Evolutionary conservation across 2,113 vertebrate genomes (phyloP).

Genomic region (Hemiscyllium ocellatum): DNA sequence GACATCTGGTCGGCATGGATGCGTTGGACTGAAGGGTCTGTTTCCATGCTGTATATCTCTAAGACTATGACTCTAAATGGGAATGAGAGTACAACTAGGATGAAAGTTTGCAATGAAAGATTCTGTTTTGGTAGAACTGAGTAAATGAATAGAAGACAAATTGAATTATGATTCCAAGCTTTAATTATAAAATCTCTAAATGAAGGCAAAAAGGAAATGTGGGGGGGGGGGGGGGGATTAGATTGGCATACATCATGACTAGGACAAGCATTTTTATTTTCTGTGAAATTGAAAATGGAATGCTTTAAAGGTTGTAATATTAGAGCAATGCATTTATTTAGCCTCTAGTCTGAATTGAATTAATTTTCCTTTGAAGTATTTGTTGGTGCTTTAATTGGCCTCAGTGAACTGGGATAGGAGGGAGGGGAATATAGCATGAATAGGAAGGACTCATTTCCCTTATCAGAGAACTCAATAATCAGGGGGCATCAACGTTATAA

Average conservation of each 20-base stretch:
- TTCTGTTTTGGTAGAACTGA: neutral
- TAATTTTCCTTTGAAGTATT: neutral
- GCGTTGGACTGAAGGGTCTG: too few relatives aligned
- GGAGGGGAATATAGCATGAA: too few relatives aligned
- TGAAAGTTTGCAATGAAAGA: neutral
- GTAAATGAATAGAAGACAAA: neutral
- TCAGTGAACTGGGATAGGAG: neutral
- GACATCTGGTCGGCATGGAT: too few relatives aligned
- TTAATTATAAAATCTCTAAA: neutral
- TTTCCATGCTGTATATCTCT: too few relatives aligned
- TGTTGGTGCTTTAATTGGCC: neutral
- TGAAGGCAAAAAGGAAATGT: neutral
- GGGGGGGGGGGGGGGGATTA: neutral
- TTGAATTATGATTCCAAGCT: neutral
- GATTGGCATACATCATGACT: neutral
- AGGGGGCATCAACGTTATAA: too few relatives aligned
- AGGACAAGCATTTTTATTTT: neutral
- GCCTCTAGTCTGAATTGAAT: neutral
- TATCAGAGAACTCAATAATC: too few relatives aligned
- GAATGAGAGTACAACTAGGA: neutral
- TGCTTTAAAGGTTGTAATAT: neutral
- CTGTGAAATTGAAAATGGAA: neutral
- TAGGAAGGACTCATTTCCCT: too few relatives aligned
- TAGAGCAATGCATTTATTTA: neutral
- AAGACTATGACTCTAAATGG: neutral